Percentiles rank a stretch among this genome's conserved stretches.
phyloP scores from a whole-genome alignment of 2,113 vertebrate species.

The Thermophis baileyi region DNA sequence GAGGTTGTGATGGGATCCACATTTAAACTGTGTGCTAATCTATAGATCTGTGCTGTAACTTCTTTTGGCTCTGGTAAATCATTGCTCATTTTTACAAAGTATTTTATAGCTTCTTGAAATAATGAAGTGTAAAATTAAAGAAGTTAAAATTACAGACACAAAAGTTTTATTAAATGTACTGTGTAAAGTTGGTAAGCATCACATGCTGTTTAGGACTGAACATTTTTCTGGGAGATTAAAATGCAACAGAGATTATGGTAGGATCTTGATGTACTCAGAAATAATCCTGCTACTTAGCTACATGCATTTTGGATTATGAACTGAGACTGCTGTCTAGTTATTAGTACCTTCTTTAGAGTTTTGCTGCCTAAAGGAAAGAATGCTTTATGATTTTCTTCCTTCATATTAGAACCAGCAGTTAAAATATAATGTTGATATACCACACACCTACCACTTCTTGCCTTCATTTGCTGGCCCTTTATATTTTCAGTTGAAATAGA shows the following conservation, averaged over 20 bases:
- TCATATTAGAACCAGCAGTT: not conserved
- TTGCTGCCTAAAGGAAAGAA: not conserved
- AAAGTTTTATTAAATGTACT: slow-evolving; percentile 29
- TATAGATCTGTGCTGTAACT: slow-evolving; percentile 54
- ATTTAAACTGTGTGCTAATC: slow-evolving; percentile 65
- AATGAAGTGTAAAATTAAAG: slow-evolving; percentile 40
- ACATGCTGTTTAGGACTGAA: slow-evolving; percentile 11
- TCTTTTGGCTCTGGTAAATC: slow-evolving; percentile 51
- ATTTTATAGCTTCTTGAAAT: slow-evolving; percentile 44
- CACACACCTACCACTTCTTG: not conserved
- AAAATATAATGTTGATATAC: not conserved
- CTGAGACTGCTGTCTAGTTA: not conserved
- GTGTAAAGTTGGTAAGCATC: slow-evolving; percentile 40
- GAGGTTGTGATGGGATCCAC: slow-evolving; percentile 55
- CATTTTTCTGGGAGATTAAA: slow-evolving; percentile 45
- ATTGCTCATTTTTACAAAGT: slow-evolving; percentile 46
- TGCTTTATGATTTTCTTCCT: not conserved
- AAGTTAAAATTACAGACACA: slow-evolving; percentile 33
- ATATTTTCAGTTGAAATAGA: not conserved
- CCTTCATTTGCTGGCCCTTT: not conserved
- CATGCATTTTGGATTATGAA: not conserved
- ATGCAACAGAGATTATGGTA: slow-evolving; percentile 46
- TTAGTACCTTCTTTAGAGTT: not conserved
- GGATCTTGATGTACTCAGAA: not conserved
- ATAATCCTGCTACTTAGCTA: not conserved